These are phyloP conservation scores for Tigriopus californicus DNA, from an alignment of 2,888 invertebrate genomes.

Conservation along the genomic window DNA sequence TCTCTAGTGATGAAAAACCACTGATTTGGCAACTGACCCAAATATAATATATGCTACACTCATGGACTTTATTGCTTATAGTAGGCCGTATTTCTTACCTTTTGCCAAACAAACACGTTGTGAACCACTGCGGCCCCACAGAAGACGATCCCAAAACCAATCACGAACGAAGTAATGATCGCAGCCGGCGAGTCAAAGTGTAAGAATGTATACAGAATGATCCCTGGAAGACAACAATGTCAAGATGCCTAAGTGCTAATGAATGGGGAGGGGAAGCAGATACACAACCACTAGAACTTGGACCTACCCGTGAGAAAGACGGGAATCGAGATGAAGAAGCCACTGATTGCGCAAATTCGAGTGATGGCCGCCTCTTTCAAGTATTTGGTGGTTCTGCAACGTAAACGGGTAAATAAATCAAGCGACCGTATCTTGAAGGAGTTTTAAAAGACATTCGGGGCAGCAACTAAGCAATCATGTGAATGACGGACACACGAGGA, in stretches of 20 bases:
- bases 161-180: conserved; percentile 69
- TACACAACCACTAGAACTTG: background rate
- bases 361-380: conserved; percentile 77
- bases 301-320: conserved; percentile 65
- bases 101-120: conserved; percentile 85
- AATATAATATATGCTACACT: too few relatives aligned
- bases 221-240: conserved; percentile 37
- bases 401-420: background rate
- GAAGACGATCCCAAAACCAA: conserved; percentile 76
- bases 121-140: conserved; percentile 85
- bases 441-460: too few relatives aligned
- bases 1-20: too few relatives aligned
- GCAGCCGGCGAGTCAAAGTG: conserved; percentile 81
- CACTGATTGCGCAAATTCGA: conserved; percentile 73
- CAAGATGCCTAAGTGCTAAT: background rate
- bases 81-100: conserved; percentile 34
- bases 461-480: too few relatives aligned
- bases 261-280: conserved; percentile 9
- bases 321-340: conserved; percentile 84
- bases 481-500: too few relatives aligned
- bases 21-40: too few relatives aligned
- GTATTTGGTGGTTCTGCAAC: conserved; percentile 64
- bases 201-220: conserved; percentile 77
- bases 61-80: too few relatives aligned
- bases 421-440: too few relatives aligned